Evolutionary conservation across 2,113 vertebrate species (phyloP), one percentile per base, ranked within the genome.

Genomic region (Chlamydotis undulata): DNA sequence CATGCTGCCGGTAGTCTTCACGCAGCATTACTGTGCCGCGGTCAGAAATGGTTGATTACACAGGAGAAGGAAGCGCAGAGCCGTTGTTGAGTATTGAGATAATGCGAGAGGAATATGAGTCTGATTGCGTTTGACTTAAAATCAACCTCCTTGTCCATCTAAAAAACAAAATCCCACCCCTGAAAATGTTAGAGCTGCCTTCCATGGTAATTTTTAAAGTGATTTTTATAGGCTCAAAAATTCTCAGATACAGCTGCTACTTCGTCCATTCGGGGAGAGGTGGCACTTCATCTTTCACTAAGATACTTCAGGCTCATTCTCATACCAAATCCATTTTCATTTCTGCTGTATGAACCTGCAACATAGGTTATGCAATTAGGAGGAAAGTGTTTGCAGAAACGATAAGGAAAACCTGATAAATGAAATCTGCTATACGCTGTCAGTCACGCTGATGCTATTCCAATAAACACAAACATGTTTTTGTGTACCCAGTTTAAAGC

Each of bases 341-440:
- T 80, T 41, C 67, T 87, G 21, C 68, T 93, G 3, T 59, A 60
- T 81, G 81, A 94, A 91, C 53, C 88, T 61, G 43, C 68, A 92
- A 75, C 47, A 86, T 26, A 76, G 59, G 71, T 97, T 95, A 94
- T 96, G 59, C 94, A 97, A 92, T 94, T 95, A 96, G 84, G 63
- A 91, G n/a, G 28, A 86, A 92, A 87, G 59, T 39, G 52, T 92
- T 92, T 94, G 74, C 75, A 93, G 90, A 74, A 81, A 87, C 0
- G 12, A 63, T 93, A 67, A 91, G 70, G 77, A 71, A 94, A 95
- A 82, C 43, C 21, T 87, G 80, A 80, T 84, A 93, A 95, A 93
- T 87, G 19, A 89, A 95, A 76, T 91, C 57, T 0, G 0, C 74
- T 85, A 9, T 69, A 64, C 31, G 4, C 55, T 59, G 81, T 87